phyloP scores from a whole-genome alignment of 2,888 invertebrate species.

The Xanthorhoe designata region DNA sequence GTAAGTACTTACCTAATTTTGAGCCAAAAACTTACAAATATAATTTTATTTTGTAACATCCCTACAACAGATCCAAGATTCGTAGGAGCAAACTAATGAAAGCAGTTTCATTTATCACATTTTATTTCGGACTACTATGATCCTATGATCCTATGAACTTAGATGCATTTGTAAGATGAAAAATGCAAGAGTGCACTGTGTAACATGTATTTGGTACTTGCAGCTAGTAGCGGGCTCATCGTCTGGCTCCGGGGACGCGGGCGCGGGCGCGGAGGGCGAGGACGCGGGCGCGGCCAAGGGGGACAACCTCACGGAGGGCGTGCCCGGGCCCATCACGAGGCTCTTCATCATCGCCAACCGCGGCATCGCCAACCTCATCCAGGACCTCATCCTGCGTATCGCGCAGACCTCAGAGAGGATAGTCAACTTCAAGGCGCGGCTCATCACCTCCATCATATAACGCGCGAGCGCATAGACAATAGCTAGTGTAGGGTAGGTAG shows the following conservation, averaged over 20 bases:
- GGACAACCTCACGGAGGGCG: constrained; percentile 91
- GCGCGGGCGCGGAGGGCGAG: constrained; percentile 77
- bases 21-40: no score
- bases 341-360: constrained; percentile 95
- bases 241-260: constrained; percentile 76
- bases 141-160: no score
- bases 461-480: constrained; percentile 64
- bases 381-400: constrained; percentile 94
- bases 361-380: constrained; percentile 94
- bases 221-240: constrained; percentile 92
- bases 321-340: constrained; percentile 94
- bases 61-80: neutral
- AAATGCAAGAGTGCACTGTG: neutral
- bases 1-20: no score
- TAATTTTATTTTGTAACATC: no score
- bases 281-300: constrained; percentile 86
- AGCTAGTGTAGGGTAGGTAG: constrained; percentile 56
- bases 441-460: constrained; percentile 96
- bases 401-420: constrained; percentile 96
- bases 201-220: neutral
- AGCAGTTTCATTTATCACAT: no score
- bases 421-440: constrained; percentile 96
- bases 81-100: neutral
- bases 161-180: no score
- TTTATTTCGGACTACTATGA: no score